phyloP scores from a whole-genome alignment of 2,797 vertebrate genomes.

The Erpetoichthys calabaricus region DNA sequence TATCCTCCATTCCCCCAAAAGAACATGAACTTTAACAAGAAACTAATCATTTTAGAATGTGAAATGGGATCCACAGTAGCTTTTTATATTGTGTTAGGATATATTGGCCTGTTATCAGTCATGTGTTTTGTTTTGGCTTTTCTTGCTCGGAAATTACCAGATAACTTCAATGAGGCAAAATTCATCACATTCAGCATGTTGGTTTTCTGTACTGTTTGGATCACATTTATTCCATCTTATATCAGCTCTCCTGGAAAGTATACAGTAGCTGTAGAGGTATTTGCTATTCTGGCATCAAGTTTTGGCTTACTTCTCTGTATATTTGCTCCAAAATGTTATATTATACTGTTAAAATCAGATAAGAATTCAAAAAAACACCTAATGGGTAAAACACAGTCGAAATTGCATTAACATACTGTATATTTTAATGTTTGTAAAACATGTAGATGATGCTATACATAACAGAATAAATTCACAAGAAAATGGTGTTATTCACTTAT shows the following conservation, averaged over 20 bases:
- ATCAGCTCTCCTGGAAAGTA: neutral
- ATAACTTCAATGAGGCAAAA: constrained; percentile 3
- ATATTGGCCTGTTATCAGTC: neutral
- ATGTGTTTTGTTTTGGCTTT: constrained; percentile 1
- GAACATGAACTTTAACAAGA: neutral
- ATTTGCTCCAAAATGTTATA: constrained; percentile 1
- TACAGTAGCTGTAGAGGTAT: constrained; percentile 1
- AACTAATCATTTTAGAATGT: constrained; percentile 1
- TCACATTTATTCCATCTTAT: constrained; percentile 2
- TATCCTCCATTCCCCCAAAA: neutral
- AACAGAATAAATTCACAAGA: neutral
- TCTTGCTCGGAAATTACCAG: neutral
- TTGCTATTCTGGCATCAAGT: constrained; percentile 1
- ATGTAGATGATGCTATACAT: neutral
- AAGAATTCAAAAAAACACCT: neutral
- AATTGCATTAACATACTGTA: neutral
- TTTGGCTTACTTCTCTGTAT: constrained; percentile 1
- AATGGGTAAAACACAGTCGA: neutral
- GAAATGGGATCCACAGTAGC: neutral
- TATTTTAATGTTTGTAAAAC: neutral
- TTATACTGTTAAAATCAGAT: neutral
- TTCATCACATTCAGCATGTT: constrained; percentile 3
- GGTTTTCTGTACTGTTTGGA: neutral
- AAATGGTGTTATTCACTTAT: too few species aligned
- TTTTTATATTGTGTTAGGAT: neutral